Evolutionary conservation across 37 sponge, comb jelly and placozoan species (phyloP).

Genomic region (Halichondria panicea): DNA sequence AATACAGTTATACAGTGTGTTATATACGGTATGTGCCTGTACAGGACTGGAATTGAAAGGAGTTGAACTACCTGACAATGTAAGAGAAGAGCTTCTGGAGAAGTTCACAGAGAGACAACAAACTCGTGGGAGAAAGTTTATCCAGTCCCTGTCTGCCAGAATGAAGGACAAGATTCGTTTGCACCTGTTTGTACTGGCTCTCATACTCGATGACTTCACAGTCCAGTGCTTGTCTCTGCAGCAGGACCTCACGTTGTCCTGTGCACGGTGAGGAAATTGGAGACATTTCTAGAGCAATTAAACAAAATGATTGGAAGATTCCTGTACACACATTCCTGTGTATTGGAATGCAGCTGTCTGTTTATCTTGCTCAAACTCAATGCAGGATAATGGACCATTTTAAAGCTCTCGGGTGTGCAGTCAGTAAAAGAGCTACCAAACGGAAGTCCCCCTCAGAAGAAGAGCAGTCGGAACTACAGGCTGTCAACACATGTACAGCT

Average conservation of each 20-base stretch:
- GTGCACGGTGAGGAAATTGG: background rate
- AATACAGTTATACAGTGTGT: background rate
- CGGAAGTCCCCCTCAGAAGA: background rate
- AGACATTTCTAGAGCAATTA: background rate
- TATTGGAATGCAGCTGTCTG: background rate
- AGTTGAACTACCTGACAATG: slow-evolving; percentile 4
- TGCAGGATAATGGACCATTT: slow-evolving; percentile 34
- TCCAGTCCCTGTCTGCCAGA: background rate
- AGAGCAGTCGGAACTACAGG: background rate
- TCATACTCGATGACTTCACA: slow-evolving; percentile 52
- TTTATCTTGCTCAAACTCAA: slow-evolving; percentile 5
- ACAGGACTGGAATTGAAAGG: slow-evolving; percentile 26
- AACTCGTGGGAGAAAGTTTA: background rate
- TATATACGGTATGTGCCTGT: background rate
- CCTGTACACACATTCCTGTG: background rate
- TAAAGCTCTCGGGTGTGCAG: slow-evolving; percentile 48
- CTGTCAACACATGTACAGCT: slow-evolving; percentile 5
- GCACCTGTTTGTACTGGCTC: slow-evolving; percentile 54
- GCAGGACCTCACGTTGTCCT: slow-evolving; percentile 43
- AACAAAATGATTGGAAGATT: background rate
- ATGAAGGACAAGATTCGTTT: slow-evolving; percentile 58
- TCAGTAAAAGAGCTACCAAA: slow-evolving; percentile 8
- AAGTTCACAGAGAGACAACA: slow-evolving; percentile 40
- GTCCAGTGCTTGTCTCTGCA: slow-evolving; percentile 46
- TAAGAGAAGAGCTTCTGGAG: slow-evolving; percentile 24